Evolutionary conservation across 2,797 vertebrate species (phyloP).

Genomic region (Cryptoblepharus egeriae): DNA sequence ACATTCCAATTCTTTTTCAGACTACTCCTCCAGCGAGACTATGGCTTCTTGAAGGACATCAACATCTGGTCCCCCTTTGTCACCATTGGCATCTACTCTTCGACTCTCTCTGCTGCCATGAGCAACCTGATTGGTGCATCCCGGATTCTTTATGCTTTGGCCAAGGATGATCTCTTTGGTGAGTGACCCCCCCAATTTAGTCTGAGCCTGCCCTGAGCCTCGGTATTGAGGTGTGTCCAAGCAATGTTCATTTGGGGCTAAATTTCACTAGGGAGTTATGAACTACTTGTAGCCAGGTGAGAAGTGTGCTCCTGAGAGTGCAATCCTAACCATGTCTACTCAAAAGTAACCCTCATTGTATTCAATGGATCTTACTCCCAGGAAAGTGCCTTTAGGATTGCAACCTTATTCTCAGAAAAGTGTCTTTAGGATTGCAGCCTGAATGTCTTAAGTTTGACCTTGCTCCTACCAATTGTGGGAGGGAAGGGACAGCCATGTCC

Average conservation of each 20-base stretch:
- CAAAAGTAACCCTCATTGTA: no score
- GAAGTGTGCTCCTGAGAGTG: no score
- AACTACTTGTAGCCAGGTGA: no score
- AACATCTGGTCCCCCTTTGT: conserved; percentile 88
- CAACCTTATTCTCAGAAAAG: no score
- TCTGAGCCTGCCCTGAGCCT: no score
- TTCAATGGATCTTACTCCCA: no score
- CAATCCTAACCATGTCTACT: not conserved
- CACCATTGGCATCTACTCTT: conserved; percentile 87
- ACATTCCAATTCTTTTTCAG: conserved; percentile 61
- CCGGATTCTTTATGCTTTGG: conserved; percentile 89
- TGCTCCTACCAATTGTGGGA: not conserved
- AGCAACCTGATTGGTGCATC: conserved; percentile 92
- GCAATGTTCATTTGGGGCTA: no score
- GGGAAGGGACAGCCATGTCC: not conserved
- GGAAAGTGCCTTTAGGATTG: no score
- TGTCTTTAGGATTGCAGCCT: no score
- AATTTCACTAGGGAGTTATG: not conserved
- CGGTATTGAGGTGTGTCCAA: not conserved
- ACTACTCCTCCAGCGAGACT: conserved; percentile 85
- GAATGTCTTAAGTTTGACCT: not conserved
- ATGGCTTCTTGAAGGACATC: conserved; percentile 88
- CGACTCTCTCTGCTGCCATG: conserved; percentile 90
- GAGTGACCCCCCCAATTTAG: conserved; percentile 49
- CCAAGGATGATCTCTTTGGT: conserved; percentile 90